Base-by-base conservation (phyloP, 2,888 invertebrate species). In the Catocala nupta region DNA sequence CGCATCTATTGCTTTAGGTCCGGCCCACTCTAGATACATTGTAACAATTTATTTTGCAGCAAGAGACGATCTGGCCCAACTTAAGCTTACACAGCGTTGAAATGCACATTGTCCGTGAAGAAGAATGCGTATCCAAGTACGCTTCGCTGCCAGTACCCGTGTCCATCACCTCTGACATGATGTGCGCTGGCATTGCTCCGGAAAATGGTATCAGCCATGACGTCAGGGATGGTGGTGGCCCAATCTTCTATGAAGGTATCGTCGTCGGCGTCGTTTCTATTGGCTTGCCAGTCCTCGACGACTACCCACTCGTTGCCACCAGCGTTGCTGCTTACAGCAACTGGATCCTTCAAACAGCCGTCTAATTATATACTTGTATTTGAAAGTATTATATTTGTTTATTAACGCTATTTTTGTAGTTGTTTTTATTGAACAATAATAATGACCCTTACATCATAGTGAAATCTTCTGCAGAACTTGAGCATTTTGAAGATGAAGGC, bases 161-260 rank as follows among this genome's bases (percentile, higher is more conserved):
- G 1, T 8, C 8, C 36, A 39, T 84, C 42, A 85, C 85, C 5
- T 57, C 68, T 5, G 83, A 81, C 69, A 88, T 87, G 88, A 73
- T 89, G 66, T 90, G 89, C 70, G 82, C 84, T 33, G 78, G 77
- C 25, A 42, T 73, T 33, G 50, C 65, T 1, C 83, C 83, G n/a
- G 56, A 65, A 0, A 12, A 7, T 12, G 53, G 73, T 3, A 84
- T 70, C 0, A 84, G 84, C 50, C 78, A 83, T 16, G 76, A 81
- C 42, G 63, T 77, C n/a, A 76, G 80, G 5, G 89, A 94, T 77
- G 85, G 86, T 53, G 94, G 94, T 5, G 90, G 91, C n/a, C 91
- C 94, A 13, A 68, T 94, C 63, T 88, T 83, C 71, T 84, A 83
- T 69, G 78, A 77, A 48, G 82, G 83, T 50, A 75, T 82, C 67